Percentiles rank a stretch among this genome's conserved stretches.
Conservation (phyloP, 2,797 vertebrate genomes). For the Platalea minor region DNA sequence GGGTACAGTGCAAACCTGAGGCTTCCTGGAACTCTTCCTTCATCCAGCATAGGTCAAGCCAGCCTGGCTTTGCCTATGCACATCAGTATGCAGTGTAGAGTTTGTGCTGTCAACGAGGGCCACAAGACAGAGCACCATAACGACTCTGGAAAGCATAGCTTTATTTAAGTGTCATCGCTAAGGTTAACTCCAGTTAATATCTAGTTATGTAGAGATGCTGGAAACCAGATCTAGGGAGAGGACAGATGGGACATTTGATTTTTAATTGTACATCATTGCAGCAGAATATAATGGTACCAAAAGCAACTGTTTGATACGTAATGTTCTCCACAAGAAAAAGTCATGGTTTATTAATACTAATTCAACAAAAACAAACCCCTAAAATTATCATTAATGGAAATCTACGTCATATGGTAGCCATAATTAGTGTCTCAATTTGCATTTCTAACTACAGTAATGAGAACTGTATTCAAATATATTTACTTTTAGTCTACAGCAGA, state of each 20-base stretch:
- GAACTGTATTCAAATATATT: constrained; percentile 39
- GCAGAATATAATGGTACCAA: not conserved
- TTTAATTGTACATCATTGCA: not conserved
- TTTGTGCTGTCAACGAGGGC: not conserved
- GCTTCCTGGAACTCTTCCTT: not conserved
- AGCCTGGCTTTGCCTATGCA: not conserved
- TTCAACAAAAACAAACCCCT: not conserved
- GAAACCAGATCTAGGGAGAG: not conserved
- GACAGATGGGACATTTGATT: not conserved
- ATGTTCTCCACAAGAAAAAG: not conserved
- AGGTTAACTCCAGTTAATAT: not conserved
- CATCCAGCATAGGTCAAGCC: not conserved
- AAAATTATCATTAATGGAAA: constrained; percentile 29
- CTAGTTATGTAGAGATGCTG: not conserved
- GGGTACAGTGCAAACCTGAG: not conserved
- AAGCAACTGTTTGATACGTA: constrained; percentile 13
- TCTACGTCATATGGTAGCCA: not conserved
- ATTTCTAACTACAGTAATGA: constrained; percentile 48
- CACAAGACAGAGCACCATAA: not conserved
- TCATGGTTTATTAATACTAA: constrained; percentile 37
- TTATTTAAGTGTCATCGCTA: not conserved
- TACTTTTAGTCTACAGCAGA: constrained; percentile 19
- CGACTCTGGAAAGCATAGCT: not conserved
- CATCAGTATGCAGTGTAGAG: not conserved
- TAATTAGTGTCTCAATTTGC: constrained; percentile 44